Evolutionary conservation across 2,113 vertebrate genomes (phyloP), one percentile per base, ranked within the genome.

Genomic region (Silurus asotus): DNA sequence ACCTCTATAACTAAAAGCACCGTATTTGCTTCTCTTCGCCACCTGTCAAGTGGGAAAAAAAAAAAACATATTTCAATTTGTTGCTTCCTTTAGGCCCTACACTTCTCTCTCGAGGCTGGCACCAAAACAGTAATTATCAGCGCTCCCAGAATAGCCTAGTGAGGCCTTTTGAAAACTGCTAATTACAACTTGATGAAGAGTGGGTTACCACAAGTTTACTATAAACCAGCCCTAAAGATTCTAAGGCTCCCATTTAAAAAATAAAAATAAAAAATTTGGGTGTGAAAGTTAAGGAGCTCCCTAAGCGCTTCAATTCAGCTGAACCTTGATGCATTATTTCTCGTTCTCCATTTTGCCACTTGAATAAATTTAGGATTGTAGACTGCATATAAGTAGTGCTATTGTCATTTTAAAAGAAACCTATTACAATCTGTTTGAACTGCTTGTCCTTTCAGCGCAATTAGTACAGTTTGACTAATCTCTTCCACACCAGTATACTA

Each of bases 101-200:
- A 55, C 83, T 83, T 88, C 67, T 65, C 88, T 88, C 83, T 48
- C 28, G 25, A 61, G 90, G 83, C 86, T 86, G 88, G 69, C 83
- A 61, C 56, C 70, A 89, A 88, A 91, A 90, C 28, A 89, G 77
- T 82, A 88, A 88, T 91, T 87, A 91, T 67, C 64, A 87, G 78
- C 61, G 28, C 78, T 74, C 79, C 84, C 82, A 58, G 48, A 84
- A 88, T 81, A 84, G 82, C 72, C 79, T 17, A 55, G 58, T 65
- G 85, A 79, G 55, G 77, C 64, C 81, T 65, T 88, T 62, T 87
- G 86, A 90, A 89, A 88, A 87, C 83, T 80, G 84, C 59, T 88
- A 86, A 90, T 91, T 90, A 90, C 48, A 81, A 82, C 67, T 62
- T 84, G 84, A 81, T 77, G 51, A 84, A 48, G 64, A 84, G 72